These are phyloP conservation scores for Pedicia rivosa DNA, from an alignment of 2,888 invertebrate species.

Conservation along the genomic window DNA sequence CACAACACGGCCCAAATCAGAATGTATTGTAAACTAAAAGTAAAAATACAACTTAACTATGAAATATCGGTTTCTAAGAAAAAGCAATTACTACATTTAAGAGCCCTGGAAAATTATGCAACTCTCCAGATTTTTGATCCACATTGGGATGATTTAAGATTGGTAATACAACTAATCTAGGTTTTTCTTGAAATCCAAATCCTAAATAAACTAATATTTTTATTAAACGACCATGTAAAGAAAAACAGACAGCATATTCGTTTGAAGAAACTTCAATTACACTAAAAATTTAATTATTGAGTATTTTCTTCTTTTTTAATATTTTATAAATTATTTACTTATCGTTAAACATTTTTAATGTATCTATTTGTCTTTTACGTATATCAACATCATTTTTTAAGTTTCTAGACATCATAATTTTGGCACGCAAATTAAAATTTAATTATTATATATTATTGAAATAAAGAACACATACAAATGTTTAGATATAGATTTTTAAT, in stretches of 20 bases:
- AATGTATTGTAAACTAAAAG: constrained; percentile 59
- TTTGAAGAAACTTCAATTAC: constrained; percentile 55
- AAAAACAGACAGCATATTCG: constrained; percentile 55
- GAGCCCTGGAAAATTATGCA: constrained; percentile 57
- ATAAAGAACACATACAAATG: too few relatives aligned
- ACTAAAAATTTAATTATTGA: constrained; percentile 26
- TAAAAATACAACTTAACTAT: constrained; percentile 13
- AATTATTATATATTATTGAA: too few relatives aligned
- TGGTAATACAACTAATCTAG: constrained; percentile 49
- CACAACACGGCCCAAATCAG: constrained; percentile 64
- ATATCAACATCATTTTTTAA: constrained; percentile 39
- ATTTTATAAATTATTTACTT: constrained; percentile 37
- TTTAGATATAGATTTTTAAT: too few relatives aligned
- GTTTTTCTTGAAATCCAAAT: constrained; percentile 60
- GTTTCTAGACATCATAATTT: constrained; percentile 36
- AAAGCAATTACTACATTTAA: constrained; percentile 37
- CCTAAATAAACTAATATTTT: constrained; percentile 47
- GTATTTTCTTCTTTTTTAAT: background rate
- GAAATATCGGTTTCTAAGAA: constrained; percentile 2
- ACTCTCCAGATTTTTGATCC: constrained; percentile 45
- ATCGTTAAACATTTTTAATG: constrained; percentile 67
- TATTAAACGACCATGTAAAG: constrained; percentile 45
- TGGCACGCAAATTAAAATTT: too few relatives aligned
- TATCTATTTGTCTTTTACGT: constrained; percentile 61
- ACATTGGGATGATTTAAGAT: constrained; percentile 56